phyloP scores from a whole-genome alignment of 2,113 vertebrate species.

The Bos javanicus region DNA sequence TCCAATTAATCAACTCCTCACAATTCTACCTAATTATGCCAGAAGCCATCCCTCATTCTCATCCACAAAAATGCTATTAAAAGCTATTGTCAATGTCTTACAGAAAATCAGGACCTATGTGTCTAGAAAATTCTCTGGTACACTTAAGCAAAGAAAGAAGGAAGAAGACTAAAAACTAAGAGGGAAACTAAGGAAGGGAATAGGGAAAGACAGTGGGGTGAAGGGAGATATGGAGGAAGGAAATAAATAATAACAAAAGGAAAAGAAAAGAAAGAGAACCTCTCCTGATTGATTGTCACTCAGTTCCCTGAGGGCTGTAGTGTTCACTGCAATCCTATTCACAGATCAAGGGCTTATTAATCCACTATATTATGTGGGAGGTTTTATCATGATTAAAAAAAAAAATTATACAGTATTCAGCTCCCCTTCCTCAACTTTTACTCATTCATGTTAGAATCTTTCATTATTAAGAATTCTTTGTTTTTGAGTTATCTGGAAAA shows the following conservation, averaged over 20 bases:
- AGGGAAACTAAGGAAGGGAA: background rate
- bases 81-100: background rate
- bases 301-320: fast-evolving
- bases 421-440: too few species aligned
- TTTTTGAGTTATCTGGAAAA: background rate
- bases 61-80: background rate
- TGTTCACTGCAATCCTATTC: background rate
- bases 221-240: background rate
- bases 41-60: background rate
- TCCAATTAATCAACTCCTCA: background rate
- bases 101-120: background rate
- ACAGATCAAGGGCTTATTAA: background rate
- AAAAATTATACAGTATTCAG: background rate
- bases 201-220: background rate
- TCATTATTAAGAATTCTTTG: too few species aligned
- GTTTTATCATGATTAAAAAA: background rate
- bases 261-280: background rate
- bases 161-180: background rate
- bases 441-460: too few species aligned
- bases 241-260: background rate
- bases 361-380: background rate
- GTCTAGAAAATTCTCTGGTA: background rate
- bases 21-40: background rate
- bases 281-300: background rate
- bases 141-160: background rate